Base-by-base conservation (phyloP, 2,797 vertebrate species). In the Pogonophryne albipinna region DNA sequence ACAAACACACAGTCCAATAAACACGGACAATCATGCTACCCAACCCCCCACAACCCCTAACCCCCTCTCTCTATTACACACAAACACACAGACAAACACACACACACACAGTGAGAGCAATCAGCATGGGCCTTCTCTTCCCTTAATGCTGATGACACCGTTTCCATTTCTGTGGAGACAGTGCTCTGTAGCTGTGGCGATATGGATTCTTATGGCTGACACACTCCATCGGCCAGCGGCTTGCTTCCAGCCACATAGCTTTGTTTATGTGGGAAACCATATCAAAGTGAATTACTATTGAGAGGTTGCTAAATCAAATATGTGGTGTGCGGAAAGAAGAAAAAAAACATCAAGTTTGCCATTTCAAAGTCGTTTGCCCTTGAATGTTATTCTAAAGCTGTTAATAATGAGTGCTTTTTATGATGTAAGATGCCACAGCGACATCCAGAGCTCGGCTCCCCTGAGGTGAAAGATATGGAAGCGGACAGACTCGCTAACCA, bases 261-360 rank as follows among this genome's bases (percentile, higher is more conserved):
- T 90, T 93, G 91, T 91, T 93, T 93, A 93, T 93, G 93, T 90
- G 89, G 90, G 87, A 80, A 90, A 91, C 87, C 90, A 94, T 90
- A 93, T 92, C 87, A 82, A 92, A 92, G 80, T 90, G 87, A 88
- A 92, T 88, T 89, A 91, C 91, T 86, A 89, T 80, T 66, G 85
- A 89, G 78, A 84, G 87, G 84, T 65, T 71, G 85, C 85, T 91
- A 93, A 92, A 94, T 93, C 89, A 94, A 93, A 94, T 92, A 91
- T 83, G 89, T 80, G 86, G 80, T 65, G 74, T 68, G 77, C 86
- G 79, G 72, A 68, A 80, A 73, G 67, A 50, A 66, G 58, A 19
- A 55, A 69, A 86, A 87, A 89, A 84, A 81, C 84, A 92, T 89
- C 73, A 83, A 80, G 74, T 89, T 89, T 85, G 82, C 91, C 88